phyloP scores from a whole-genome alignment of 2,113 vertebrate species.

The Pterophyllum scalare region DNA sequence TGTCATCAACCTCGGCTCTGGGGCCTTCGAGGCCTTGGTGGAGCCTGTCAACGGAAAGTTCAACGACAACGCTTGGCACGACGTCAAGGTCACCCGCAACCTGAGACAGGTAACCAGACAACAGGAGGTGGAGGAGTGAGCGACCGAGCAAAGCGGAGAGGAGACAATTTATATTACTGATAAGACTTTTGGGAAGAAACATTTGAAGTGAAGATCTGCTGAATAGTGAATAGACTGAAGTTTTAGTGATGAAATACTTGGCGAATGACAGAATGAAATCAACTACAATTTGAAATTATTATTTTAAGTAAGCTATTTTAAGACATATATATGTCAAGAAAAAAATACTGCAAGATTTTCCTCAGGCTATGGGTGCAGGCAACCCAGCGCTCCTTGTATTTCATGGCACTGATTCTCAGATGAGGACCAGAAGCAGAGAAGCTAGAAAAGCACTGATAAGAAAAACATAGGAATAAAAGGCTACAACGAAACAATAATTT shows the following conservation, averaged over 20 bases:
- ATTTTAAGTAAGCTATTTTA: too few species aligned
- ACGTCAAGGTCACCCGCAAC: slow-evolving; percentile 99
- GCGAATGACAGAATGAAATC: not conserved
- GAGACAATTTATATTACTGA: not conserved
- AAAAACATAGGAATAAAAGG: not conserved
- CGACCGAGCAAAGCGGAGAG: slow-evolving; percentile 21
- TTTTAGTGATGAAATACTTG: not conserved
- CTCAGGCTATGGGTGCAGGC: not conserved
- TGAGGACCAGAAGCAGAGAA: not conserved
- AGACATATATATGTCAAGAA: too few species aligned
- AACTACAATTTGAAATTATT: not conserved
- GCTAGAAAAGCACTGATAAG: not conserved
- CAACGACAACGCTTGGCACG: slow-evolving; percentile 99
- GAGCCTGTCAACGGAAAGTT: slow-evolving; percentile 99
- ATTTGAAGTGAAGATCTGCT: not conserved
- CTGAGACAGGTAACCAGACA: slow-evolving; percentile 99
- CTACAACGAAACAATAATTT: not conserved
- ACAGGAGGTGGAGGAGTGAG: slow-evolving; percentile 79
- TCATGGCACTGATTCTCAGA: not conserved
- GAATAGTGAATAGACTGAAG: slow-evolving; percentile 1
- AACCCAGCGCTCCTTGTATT: not conserved
- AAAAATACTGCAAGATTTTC: not conserved
- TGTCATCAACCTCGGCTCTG: slow-evolving; percentile 99
- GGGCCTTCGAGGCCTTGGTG: slow-evolving; percentile 99
- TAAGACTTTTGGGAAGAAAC: not conserved